A percentile compares a stretch with the other conserved stretches of the same genome.
phyloP scores from a whole-genome alignment of 1,140 invertebrate genomes.

The Oryctes rhinoceros region DNA sequence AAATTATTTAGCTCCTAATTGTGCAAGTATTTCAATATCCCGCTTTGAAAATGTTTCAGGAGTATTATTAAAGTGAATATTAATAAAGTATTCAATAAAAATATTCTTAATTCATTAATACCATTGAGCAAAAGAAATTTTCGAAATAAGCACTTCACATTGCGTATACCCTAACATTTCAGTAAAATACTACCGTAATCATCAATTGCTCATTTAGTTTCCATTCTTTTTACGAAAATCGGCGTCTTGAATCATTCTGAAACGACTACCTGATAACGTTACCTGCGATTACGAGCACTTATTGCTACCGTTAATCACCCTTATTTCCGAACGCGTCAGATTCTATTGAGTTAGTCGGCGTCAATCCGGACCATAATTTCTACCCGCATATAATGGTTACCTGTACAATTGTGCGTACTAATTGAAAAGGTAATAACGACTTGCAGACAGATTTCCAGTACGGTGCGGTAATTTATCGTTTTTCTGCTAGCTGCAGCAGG shows the following conservation, averaged over 20 bases:
- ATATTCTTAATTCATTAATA: no score
- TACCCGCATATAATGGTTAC: neutral
- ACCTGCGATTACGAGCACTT: neutral
- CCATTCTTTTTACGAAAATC: neutral
- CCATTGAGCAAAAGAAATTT: no score
- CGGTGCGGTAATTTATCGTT: neutral
- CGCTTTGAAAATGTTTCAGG: no score
- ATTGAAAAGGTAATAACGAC: conserved; percentile 4
- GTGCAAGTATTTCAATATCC: no score
- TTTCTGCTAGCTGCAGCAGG: neutral
- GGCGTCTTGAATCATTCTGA: neutral
- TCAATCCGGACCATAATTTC: conserved; percentile 1
- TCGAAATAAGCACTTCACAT: no score
- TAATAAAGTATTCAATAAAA: no score
- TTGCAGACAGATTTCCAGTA: neutral
- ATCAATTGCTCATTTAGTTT: neutral
- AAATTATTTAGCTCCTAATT: no score
- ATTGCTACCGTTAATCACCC: conserved; percentile 16
- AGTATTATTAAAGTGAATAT: no score
- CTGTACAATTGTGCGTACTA: conserved; percentile 2
- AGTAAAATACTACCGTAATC: neutral
- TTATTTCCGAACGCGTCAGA: neutral
- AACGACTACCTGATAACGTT: neutral
- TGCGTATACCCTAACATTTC: neutral
- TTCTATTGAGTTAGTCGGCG: neutral